Conservation (phyloP, 2,113 vertebrate species). For the Haemorhous mexicanus region DNA sequence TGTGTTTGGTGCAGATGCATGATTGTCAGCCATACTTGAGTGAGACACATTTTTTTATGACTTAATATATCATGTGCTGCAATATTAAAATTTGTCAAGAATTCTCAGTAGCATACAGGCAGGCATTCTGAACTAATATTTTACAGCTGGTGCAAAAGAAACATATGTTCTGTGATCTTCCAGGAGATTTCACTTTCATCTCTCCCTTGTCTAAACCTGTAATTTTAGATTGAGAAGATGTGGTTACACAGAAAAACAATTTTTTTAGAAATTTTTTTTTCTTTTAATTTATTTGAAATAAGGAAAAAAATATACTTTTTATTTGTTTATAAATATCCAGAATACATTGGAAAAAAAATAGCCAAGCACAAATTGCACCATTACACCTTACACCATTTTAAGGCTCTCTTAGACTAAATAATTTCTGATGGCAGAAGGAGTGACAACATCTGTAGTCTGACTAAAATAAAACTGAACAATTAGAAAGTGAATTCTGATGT, state of each 20-base stretch:
- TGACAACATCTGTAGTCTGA: constrained; percentile 12
- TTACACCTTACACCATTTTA: neutral
- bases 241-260: neutral
- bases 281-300: neutral
- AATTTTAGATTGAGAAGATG: neutral
- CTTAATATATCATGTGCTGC: neutral
- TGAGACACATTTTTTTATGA: neutral
- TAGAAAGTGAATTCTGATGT: constrained; percentile 50
- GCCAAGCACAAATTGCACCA: neutral
- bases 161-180: neutral
- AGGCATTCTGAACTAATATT: neutral
- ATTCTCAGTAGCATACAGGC: neutral
- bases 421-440: neutral
- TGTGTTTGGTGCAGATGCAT: neutral
- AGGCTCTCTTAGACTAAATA: neutral
- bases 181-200: constrained; percentile 10
- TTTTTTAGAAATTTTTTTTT: neutral
- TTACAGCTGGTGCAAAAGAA: neutral
- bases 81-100: neutral
- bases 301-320: neutral
- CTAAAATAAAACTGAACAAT: constrained; percentile 44
- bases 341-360: neutral
- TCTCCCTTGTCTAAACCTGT: neutral
- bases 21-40: neutral
- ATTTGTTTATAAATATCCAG: neutral